Base-by-base conservation (phyloP, 2,113 vertebrate species). In the Motacilla alba region DNA sequence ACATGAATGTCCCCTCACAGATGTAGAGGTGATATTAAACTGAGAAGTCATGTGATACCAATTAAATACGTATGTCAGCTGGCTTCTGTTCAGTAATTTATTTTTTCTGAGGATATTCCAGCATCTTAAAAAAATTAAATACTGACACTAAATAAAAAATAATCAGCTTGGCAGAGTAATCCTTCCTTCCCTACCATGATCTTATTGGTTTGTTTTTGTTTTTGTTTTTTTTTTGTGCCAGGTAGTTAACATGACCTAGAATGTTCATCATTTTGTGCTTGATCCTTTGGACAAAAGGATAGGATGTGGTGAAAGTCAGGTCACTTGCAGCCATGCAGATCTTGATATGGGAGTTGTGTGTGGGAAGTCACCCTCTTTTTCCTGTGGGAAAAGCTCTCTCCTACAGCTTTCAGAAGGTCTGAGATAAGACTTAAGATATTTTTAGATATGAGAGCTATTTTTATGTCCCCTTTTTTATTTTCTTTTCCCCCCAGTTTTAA, bases 11-110 rank as follows among this genome's bases (percentile, higher is more conserved):
- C 91, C 89, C 67, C 59, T 94, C 91, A 87, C 89, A 94, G 89
- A 94, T 94, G 85, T 49, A 93, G 90, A 88, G 85, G 75, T 90
- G 90, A 90, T 95, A 95, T 96, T 94, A 94, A 96, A 89, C 79
- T 83, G 85, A 80, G 56, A 79, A 95, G 68, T 90, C 82, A 95
- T 68, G 88, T 90, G 93, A 91, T 85, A 86, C 64, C 90, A 94
- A 90, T 96, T 96, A 96, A 95, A 49, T 72, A 83, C 2, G 0
- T 80, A 59, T 74, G 59, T 95, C 64, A 96, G 12, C 47, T 92
- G 85, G 76, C 72, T 94, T 92, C 56, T 94, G 30, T 92, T 95
- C 72, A 83, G 52, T 81, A 80, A 63, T 85, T 90, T 86, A 28
- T 84, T 93, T 92, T 89, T 84, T 84, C 62, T 59, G 90, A 78